Percentiles rank a stretch among this genome's conserved stretches.
These are phyloP conservation scores for Euproctis similis DNA, from an alignment of 2,888 invertebrate species.

Conservation along the genomic window DNA sequence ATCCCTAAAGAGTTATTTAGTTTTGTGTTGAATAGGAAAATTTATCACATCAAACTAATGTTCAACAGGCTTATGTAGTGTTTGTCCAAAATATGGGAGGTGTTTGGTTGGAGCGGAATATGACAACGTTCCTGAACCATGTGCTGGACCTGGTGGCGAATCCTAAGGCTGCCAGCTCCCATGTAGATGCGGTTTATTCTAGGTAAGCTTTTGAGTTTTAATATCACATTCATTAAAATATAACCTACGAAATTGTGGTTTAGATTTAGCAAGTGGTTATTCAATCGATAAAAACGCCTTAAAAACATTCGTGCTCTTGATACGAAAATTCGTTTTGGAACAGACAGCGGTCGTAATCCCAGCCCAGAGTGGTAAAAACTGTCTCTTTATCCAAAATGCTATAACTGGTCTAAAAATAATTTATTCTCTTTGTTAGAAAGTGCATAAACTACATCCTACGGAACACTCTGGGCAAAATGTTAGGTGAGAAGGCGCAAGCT, in stretches of 20 bases:
- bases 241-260: too few relatives aligned
- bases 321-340: too few relatives aligned
- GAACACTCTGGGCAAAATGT: constrained; percentile 92
- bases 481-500: constrained; percentile 97
- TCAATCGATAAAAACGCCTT: too few relatives aligned
- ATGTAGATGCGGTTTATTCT: constrained; percentile 98
- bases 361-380: too few relatives aligned
- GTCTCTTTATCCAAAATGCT: too few relatives aligned
- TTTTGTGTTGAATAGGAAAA: too few relatives aligned
- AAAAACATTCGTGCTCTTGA: too few relatives aligned
- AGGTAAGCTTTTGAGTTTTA: constrained; percentile 31
- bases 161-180: constrained; percentile 95
- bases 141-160: constrained; percentile 95
- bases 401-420: background rate
- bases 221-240: too few relatives aligned
- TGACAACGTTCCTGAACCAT: constrained; percentile 90
- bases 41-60: too few relatives aligned
- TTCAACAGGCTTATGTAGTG: constrained; percentile 92
- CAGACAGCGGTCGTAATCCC: too few relatives aligned
- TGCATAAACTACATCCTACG: constrained; percentile 97
- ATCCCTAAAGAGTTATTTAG: too few relatives aligned
- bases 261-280: too few relatives aligned
- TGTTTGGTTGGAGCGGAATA: constrained; percentile 95
- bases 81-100: constrained; percentile 96
- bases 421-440: constrained; percentile 76